phyloP scores from a whole-genome alignment of 2,113 vertebrate species.

The Miniopterus natalensis region DNA sequence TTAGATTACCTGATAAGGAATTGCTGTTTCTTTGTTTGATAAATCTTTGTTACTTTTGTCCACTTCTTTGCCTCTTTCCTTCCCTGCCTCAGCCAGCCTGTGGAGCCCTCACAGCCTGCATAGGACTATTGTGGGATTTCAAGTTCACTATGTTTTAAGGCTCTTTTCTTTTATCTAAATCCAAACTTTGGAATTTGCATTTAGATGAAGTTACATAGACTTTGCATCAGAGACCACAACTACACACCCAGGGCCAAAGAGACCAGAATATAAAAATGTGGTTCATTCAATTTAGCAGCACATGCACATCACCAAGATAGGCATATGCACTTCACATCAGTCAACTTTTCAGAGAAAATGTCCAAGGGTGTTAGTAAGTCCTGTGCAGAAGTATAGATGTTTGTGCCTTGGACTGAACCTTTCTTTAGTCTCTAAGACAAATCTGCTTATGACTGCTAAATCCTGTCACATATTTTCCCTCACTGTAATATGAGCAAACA shows the following conservation, averaged over 20 bases:
- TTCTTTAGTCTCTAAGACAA: not conserved
- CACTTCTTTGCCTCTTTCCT: too few relatives aligned
- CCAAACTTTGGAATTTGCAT: slow-evolving; percentile 56
- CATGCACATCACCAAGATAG: accelerated
- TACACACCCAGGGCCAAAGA: not conserved
- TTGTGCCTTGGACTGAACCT: not conserved
- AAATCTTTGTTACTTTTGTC: not conserved
- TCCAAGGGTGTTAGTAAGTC: not conserved
- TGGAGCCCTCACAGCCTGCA: not conserved
- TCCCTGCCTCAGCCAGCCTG: not conserved
- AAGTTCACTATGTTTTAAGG: not conserved
- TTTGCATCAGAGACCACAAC: not conserved
- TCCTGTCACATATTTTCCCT: not conserved
- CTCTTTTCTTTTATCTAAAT: slow-evolving; percentile 53
- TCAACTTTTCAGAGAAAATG: not conserved
- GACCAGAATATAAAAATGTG: not conserved
- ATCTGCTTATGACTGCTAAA: slow-evolving; percentile 1
- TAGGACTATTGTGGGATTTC: not conserved
- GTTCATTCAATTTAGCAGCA: too few relatives aligned
- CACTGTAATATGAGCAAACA: not conserved
- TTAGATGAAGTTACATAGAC: slow-evolving; percentile 33
- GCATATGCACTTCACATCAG: accelerated
- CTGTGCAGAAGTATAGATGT: not conserved
- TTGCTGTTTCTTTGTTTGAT: not conserved
- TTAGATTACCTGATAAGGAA: not conserved